Evolutionary conservation across 2,797 vertebrate genomes (phyloP).

Genomic region (Tamandua tetradactyla): DNA sequence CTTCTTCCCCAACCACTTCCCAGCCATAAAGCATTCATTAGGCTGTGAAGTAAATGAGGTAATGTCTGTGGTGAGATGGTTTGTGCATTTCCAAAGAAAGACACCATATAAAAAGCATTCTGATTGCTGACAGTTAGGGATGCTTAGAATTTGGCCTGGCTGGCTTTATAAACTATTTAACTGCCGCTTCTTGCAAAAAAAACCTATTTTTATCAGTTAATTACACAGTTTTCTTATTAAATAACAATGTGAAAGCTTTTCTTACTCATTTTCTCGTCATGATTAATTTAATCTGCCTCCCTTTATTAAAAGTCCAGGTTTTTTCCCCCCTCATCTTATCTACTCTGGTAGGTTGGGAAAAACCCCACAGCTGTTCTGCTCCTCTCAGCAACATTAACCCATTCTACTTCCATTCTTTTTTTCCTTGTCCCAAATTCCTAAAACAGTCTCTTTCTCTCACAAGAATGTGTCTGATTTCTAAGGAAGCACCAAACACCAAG

Average conservation of each 20-base stretch:
- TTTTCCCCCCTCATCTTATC: constrained; percentile 58
- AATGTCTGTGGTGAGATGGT: constrained; percentile 79
- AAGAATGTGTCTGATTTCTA: neutral
- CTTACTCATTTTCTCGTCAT: constrained; percentile 78
- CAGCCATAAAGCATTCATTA: constrained; percentile 77
- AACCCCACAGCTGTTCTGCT: constrained; percentile 57
- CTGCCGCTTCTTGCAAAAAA: constrained; percentile 75
- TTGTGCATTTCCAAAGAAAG: constrained; percentile 80
- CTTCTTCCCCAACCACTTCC: constrained; percentile 55
- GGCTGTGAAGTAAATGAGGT: constrained; percentile 78
- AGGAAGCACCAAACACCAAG: neutral
- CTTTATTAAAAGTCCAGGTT: constrained; percentile 77
- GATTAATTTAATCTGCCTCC: constrained; percentile 79
- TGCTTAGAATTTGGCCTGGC: constrained; percentile 73
- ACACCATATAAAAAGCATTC: constrained; percentile 82
- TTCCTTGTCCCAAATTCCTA: neutral
- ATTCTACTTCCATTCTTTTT: constrained; percentile 35
- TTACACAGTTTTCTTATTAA: constrained; percentile 83
- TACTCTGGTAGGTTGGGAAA: constrained; percentile 73
- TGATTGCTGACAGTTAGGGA: constrained; percentile 78
- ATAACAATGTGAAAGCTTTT: constrained; percentile 80
- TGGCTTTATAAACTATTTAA: constrained; percentile 78
- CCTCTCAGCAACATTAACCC: constrained; percentile 79
- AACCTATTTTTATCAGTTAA: constrained; percentile 82
- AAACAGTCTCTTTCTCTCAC: neutral